These are phyloP conservation scores for Camponotus fellah DNA, from an alignment of 2,888 invertebrate genomes.

Conservation along the genomic window DNA sequence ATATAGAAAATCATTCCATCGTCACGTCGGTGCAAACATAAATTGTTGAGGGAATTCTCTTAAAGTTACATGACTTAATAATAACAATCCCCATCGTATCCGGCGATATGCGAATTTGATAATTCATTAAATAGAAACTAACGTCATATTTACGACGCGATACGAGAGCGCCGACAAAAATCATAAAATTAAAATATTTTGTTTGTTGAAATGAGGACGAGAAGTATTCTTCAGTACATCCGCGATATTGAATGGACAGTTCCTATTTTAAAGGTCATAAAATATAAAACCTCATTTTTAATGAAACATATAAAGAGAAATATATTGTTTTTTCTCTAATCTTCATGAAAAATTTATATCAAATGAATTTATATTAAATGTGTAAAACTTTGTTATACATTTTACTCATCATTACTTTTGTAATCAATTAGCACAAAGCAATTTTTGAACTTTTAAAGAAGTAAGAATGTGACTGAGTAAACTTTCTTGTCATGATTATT, in stretches of 20 bases:
- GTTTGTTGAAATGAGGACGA: slow-evolving; percentile 30
- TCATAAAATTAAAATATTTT: slow-evolving; percentile 54
- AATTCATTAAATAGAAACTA: slow-evolving; percentile 47
- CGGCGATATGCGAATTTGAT: slow-evolving; percentile 18
- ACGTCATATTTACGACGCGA: slow-evolving; percentile 36
- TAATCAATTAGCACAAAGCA: neutral
- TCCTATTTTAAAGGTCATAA: slow-evolving; percentile 23
- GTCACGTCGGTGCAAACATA: neutral
- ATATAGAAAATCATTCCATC: slow-evolving; percentile 20
- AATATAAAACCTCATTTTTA: slow-evolving; percentile 24
- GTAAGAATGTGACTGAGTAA: neutral
- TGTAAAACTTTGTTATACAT: neutral
- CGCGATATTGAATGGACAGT: slow-evolving; percentile 5
- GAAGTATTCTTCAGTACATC: slow-evolving; percentile 1
- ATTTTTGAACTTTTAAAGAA: neutral
- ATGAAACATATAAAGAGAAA: neutral
- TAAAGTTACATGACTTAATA: slow-evolving; percentile 32
- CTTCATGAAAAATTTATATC: neutral
- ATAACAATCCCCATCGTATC: slow-evolving; percentile 19
- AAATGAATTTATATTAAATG: neutral
- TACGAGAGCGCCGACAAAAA: slow-evolving; percentile 38
- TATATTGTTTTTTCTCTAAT: neutral
- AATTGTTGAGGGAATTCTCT: slow-evolving; percentile 36
- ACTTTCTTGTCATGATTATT: neutral
- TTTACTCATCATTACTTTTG: neutral